A percentile compares a stretch with the other conserved stretches of the same genome.
These are phyloP conservation scores for Chaetodon auriga DNA, from an alignment of 2,113 vertebrate genomes.

Conservation along the genomic window DNA sequence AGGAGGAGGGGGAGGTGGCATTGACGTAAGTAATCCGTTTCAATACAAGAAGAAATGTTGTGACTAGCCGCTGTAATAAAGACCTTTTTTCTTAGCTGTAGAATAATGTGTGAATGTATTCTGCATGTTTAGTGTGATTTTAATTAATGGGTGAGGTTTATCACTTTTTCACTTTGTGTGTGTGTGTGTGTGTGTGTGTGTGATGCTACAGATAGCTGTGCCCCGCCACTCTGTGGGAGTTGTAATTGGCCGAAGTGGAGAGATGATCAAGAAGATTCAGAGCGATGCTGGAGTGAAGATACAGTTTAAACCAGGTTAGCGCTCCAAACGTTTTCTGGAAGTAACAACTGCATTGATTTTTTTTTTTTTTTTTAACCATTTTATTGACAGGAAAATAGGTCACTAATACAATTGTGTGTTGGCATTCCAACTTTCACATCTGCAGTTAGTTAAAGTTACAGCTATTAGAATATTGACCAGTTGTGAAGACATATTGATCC, in stretches of 20 bases:
- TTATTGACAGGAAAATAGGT: not conserved
- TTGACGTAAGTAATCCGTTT: slow-evolving; percentile 75
- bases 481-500: not conserved
- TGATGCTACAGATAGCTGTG: slow-evolving; percentile 87
- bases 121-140: not conserved
- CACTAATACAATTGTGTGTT: not conserved
- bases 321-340: not conserved
- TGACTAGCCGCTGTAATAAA: not conserved
- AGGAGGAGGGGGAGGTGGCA: slow-evolving; percentile 74
- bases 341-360: too few species aligned
- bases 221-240: slow-evolving; percentile 94
- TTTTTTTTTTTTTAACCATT: too few species aligned
- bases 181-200: too few species aligned
- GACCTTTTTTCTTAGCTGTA: not conserved
- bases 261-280: slow-evolving; percentile 98
- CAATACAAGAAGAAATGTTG: not conserved
- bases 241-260: slow-evolving; percentile 91
- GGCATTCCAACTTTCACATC: not conserved
- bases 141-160: not conserved
- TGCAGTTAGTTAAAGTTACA: not conserved
- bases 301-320: slow-evolving; percentile 93
- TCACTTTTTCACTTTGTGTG: too few species aligned
- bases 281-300: slow-evolving; percentile 93
- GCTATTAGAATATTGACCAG: not conserved
- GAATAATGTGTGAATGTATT: not conserved